Evolutionary conservation across 2,888 invertebrate genomes (phyloP), one percentile per base, ranked within the genome.

Genomic region (Cantharis lateralis): DNA sequence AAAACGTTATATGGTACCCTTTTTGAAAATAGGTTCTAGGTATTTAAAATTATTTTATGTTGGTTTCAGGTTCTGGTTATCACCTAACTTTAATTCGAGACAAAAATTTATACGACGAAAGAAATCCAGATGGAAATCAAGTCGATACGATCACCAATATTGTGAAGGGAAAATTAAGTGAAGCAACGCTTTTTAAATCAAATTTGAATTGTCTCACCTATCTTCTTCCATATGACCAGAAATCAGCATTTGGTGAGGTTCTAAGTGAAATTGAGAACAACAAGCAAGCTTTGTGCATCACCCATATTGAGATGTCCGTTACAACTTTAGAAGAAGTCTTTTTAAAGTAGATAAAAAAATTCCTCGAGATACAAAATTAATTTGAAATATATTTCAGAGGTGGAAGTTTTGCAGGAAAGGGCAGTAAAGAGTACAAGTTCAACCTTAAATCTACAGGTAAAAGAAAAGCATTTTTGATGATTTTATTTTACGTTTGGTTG

Each of bases 301-400:
- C 81, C 5, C 93, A 94, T 9, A 93, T 96, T 76, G 95, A 96
- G 0, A 92, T 97, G 0, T 95, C 96, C 0, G 92, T 95, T 15
- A 96, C 97, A 0, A 97, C 97, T 0, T 90, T 98, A 84, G 98
- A 98, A 87, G 97, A 98, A 88, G 97, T 98, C 1, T 97, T 97
- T 86, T 86, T 97, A 70, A 95, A 92, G 95, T 87, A 82, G 80
- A 9, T 24, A 9, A 24, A 24, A 24, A 24, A 24, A 24, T 1
- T 24, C 3, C 1, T 1, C 10, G 1, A 1, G n/a, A 13, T n/a
- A 32, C 3, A 10, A 11, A 10, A 28, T 11, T 28, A 28, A 28
- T 28, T 28, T 2, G 1, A 13, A 32, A 32, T 32, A 32, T 32
- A 13, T 5, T 48, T 48, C n/a, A 48, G 48, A 5, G 48, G n/a